Evolutionary conservation across 2,888 invertebrate species (phyloP), one percentile per base, ranked within the genome.

Genomic region (Tetragnatha montana): DNA sequence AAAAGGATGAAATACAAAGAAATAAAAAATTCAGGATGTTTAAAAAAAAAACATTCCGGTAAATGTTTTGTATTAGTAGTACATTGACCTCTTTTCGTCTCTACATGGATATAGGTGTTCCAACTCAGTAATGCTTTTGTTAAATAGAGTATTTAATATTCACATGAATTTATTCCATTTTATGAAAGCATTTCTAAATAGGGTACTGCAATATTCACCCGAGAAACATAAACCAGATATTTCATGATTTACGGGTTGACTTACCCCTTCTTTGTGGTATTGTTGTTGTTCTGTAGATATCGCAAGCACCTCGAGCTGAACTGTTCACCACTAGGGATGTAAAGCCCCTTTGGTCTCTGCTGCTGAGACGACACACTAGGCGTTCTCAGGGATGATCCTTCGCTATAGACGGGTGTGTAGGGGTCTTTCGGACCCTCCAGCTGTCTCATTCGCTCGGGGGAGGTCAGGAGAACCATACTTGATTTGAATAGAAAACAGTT

Each of bases 251-350:
- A 8, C 14, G 19, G 8, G n/a, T 12, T 35, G 35, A 89, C 90
- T 90, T 69, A 90, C 90, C 90, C 87, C n/a, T 86, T 86, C 71
- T 50, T 14, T 17, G 22, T 7, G 49, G 6, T 8, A 47, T 35
- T 0, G 71, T 14, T 19, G 60, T 87, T 10, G 14, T n/a, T 75
- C 60, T 4, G 60, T 35, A 1, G 78, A 80, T 90, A 90, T 10
- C 87, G 35, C 74, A 87, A 21, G 17, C 82, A 90, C 3, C 90
- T 19, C 8, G 90, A 90, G 14, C 78, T 19, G 70, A 90, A 87
- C 51, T 79, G 82, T 74, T 90, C 90, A 35, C 35, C 35, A 49
- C 78, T 90, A 8, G 90, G 90, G 12, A 90, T 90, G 35, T 90
- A 90, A 10, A 90, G 87, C 7, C 90, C 90, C 21, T 83, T 87